Evolutionary conservation across 2,113 vertebrate genomes (phyloP).

Genomic region (Micromys minutus): DNA sequence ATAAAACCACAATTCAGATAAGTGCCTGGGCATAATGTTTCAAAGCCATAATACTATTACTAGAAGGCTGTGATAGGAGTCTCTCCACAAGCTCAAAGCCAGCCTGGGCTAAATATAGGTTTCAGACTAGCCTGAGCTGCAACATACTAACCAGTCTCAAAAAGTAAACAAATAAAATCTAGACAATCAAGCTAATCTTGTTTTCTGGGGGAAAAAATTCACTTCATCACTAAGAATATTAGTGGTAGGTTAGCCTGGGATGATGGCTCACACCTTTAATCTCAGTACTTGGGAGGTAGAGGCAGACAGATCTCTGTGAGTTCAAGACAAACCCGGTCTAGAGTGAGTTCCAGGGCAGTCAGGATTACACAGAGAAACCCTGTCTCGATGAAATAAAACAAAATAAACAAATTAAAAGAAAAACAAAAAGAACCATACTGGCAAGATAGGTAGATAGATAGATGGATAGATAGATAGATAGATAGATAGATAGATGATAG

Average conservation of each 20-base stretch:
- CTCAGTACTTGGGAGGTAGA: neutral
- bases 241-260: neutral
- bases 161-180: neutral
- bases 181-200: neutral
- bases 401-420: neutral
- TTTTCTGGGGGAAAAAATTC: conserved; percentile 3
- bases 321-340: neutral
- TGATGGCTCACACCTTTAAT: neutral
- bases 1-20: neutral
- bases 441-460: too few relatives aligned
- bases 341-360: neutral
- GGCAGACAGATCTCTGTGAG: neutral
- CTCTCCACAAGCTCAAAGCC: neutral
- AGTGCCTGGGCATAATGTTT: neutral
- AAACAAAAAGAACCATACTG: neutral
- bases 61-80: neutral
- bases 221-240: neutral
- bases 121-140: neutral
- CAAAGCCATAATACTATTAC: too few relatives aligned
- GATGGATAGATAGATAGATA: too few relatives aligned
- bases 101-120: neutral
- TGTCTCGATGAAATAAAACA: neutral
- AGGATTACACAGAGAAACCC: neutral
- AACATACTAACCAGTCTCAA: neutral
- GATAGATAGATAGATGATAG: too few relatives aligned